phyloP scores from a whole-genome alignment of 2,888 invertebrate genomes.

The Trissolcus brochymenae region DNA sequence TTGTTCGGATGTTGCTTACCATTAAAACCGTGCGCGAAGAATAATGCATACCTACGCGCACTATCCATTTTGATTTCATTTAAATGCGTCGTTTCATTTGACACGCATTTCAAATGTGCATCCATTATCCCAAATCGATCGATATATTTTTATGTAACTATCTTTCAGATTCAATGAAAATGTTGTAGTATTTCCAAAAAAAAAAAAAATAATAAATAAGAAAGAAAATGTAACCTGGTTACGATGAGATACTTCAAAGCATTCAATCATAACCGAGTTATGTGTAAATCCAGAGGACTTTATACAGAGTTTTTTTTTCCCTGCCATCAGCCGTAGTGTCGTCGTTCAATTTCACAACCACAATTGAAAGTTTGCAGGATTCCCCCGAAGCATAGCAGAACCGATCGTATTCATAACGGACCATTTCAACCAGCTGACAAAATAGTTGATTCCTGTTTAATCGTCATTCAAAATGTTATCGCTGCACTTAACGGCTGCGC shows the following conservation, averaged over 20 bases:
- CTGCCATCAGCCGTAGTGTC: constrained; percentile 24
- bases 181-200: too few relatives aligned
- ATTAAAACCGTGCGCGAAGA: constrained; percentile 19
- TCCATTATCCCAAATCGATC: constrained; percentile 14
- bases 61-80: constrained; percentile 5
- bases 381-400: constrained; percentile 23
- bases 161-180: too few relatives aligned
- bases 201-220: too few relatives aligned
- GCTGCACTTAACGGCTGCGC: constrained; percentile 18
- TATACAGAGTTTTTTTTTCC: too few relatives aligned
- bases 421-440: constrained; percentile 29
- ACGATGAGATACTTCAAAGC: too few relatives aligned
- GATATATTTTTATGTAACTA: too few relatives aligned
- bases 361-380: constrained; percentile 38
- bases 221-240: too few relatives aligned
- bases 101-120: constrained; percentile 11
- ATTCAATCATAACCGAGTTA: too few relatives aligned
- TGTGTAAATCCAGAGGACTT: too few relatives aligned
- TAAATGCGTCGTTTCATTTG: constrained; percentile 25
- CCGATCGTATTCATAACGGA: constrained; percentile 19
- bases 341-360: constrained; percentile 16
- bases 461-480: constrained; percentile 39
- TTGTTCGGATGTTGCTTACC: constrained; percentile 10
- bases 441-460: constrained; percentile 41
- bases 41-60: constrained; percentile 11